phyloP scores from a whole-genome alignment of 2,888 invertebrate species.

The Tetrapedia diversipes region DNA sequence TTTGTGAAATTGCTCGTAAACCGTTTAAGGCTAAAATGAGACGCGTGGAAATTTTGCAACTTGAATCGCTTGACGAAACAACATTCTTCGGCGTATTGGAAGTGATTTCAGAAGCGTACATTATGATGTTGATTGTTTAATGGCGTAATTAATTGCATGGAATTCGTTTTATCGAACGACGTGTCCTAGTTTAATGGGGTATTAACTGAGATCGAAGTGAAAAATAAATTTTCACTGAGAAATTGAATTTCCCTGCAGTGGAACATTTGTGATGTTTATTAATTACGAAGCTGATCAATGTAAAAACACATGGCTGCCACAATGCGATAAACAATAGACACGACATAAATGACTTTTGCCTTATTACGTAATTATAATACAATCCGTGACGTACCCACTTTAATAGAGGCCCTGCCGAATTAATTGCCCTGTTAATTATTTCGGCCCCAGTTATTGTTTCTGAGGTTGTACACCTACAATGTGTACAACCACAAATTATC shows the following conservation, averaged over 20 bases:
- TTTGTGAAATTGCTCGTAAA: no score
- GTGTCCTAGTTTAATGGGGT: background rate
- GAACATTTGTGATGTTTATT: background rate
- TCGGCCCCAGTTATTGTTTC: background rate
- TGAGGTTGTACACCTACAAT: no score
- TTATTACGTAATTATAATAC: no score
- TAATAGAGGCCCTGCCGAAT: background rate
- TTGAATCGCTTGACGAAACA: background rate
- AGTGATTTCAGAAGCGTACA: background rate
- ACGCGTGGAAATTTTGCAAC: background rate
- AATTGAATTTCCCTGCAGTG: background rate
- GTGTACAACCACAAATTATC: no score
- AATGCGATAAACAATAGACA: background rate
- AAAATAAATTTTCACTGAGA: background rate
- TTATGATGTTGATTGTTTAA: background rate
- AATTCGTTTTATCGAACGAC: background rate
- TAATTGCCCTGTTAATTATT: constrained; percentile 2
- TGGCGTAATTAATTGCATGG: background rate
- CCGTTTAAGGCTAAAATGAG: no score
- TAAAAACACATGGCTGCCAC: background rate
- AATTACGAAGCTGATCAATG: background rate
- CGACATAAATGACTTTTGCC: no score
- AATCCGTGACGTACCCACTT: no score
- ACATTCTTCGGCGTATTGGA: no score
- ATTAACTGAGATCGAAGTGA: background rate